Percentiles rank a stretch among this genome's conserved stretches.
These are phyloP conservation scores for Castor canadensis DNA, from an alignment of 2,113 vertebrate genomes.

Conservation along the genomic window DNA sequence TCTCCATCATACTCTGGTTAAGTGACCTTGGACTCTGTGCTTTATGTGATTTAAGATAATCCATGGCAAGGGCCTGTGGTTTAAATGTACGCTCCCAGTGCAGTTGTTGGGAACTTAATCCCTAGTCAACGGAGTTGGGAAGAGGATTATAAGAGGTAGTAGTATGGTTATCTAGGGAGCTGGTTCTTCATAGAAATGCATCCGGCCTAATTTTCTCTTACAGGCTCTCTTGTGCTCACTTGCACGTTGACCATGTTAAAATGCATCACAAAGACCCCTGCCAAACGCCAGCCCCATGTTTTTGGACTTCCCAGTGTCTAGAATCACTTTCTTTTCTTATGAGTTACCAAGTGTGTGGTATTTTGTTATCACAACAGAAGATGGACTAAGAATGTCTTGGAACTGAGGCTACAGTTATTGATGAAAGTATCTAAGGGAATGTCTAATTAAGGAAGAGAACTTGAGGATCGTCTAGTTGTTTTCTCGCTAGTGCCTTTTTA, in stretches of 20 bases:
- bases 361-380: neutral
- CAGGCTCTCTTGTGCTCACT: neutral
- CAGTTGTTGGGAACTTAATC: neutral
- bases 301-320: neutral
- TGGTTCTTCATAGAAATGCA: neutral
- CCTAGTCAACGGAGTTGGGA: neutral
- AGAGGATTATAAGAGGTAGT: neutral
- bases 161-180: neutral
- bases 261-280: neutral
- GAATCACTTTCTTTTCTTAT: neutral
- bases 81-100: neutral
- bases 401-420: neutral
- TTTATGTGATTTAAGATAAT: neutral
- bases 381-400: neutral
- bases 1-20: neutral
- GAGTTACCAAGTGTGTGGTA: neutral
- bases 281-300: neutral
- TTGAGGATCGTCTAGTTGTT: neutral
- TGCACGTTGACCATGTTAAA: neutral
- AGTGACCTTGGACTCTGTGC: neutral
- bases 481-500: neutral
- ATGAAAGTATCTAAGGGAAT: neutral
- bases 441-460: neutral
- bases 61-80: neutral
- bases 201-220: neutral